Conservation (phyloP, 1,140 invertebrate species). For the Caenorhabditis latens region DNA sequence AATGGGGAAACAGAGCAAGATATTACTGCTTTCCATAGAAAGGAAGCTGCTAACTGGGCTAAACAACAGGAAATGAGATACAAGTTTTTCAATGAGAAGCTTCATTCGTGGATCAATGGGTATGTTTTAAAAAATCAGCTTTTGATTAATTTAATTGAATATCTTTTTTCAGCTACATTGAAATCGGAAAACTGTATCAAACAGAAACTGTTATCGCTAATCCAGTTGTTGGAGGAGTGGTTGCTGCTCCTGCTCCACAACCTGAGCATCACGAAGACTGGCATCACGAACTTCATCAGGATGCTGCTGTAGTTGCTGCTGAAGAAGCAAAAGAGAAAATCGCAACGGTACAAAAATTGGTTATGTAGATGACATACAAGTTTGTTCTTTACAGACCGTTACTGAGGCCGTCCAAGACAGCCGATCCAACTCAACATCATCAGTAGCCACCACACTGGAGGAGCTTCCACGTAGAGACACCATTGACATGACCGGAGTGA, state of each 20-base stretch:
- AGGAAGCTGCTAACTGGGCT: not conserved
- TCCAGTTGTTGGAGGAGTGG: not conserved
- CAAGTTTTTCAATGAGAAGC: slow-evolving; percentile 58
- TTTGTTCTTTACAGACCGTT: not conserved
- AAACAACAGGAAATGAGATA: slow-evolving; percentile 57
- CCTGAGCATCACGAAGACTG: not conserved
- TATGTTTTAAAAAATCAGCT: not conserved
- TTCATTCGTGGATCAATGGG: slow-evolving; percentile 43
- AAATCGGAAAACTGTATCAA: slow-evolving; percentile 34
- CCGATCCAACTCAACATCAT: not conserved
- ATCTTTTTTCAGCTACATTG: not conserved
- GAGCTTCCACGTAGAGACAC: slow-evolving; percentile 10
- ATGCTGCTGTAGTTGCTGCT: not conserved
- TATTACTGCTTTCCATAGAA: slow-evolving; percentile 31
- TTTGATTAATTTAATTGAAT: not conserved
- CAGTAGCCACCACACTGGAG: slow-evolving; percentile 4
- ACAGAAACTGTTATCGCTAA: not conserved
- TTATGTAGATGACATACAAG: too few species aligned
- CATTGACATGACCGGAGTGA: not conserved
- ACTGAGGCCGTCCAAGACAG: not conserved
- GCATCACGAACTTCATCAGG: not conserved
- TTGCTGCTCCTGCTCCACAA: not conserved
- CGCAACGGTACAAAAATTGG: not conserved
- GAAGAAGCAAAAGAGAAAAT: slow-evolving; percentile 5
- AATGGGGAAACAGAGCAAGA: slow-evolving; percentile 30